A percentile compares a stretch with the other conserved stretches of the same genome.
Conservation (phyloP, 2,888 invertebrate genomes). For the Drosophila phalerata region DNA sequence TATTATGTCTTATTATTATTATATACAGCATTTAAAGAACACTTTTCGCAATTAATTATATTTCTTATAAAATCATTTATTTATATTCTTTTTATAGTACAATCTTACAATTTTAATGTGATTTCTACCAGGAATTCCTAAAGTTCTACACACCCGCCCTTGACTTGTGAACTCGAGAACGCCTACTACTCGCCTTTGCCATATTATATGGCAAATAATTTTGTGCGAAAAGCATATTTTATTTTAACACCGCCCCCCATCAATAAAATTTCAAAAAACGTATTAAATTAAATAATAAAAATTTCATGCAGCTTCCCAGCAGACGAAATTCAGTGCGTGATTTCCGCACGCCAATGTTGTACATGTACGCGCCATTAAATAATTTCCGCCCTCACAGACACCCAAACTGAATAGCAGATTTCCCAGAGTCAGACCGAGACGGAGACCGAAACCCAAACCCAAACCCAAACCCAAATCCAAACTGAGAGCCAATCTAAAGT, state of each 20-base stretch:
- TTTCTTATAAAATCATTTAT: neutral
- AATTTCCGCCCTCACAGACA: constrained; percentile 76
- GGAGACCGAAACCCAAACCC: neutral
- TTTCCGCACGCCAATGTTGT: constrained; percentile 68
- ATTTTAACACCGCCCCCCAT: constrained; percentile 39
- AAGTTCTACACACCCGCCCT: neutral
- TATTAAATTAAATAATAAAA: constrained; percentile 73
- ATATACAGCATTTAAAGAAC: too few species aligned
- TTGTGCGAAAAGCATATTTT: constrained; percentile 44
- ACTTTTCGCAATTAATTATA: neutral
- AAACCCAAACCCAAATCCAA: constrained; percentile 30
- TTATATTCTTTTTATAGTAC: neutral
- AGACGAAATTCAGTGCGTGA: constrained; percentile 70
- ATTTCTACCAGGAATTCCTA: neutral
- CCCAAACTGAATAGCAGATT: constrained; percentile 12
- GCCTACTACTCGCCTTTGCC: constrained; percentile 2
- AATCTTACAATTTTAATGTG: neutral
- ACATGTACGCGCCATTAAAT: constrained; percentile 83
- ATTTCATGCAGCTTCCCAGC: constrained; percentile 62
- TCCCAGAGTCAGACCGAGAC: constrained; percentile 6
- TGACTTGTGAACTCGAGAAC: neutral
- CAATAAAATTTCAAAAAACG: constrained; percentile 61
- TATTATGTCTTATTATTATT: too few species aligned
- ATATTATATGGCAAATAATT: neutral
- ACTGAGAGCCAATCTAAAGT: constrained; percentile 33